Evolutionary conservation across 2,888 invertebrate genomes (phyloP).

Genomic region (Alloscopus bannaensis): DNA sequence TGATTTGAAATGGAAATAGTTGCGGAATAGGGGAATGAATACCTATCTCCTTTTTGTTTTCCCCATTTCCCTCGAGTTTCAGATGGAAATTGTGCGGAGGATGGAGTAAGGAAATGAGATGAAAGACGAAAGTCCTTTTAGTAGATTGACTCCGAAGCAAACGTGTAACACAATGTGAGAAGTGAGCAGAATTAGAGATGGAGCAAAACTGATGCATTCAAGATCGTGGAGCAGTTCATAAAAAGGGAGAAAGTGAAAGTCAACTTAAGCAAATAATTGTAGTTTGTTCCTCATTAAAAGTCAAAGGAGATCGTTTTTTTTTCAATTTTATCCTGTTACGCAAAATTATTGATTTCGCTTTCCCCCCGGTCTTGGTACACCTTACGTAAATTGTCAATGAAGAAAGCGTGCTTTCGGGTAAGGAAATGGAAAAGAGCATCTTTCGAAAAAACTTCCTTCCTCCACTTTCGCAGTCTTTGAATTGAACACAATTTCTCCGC

Average conservation of each 20-base stretch:
- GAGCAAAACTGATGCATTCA: constrained; percentile 29
- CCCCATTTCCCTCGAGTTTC: constrained; percentile 2
- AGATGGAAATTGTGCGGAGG: not conserved
- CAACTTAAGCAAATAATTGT: constrained; percentile 42
- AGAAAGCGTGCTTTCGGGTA: not conserved
- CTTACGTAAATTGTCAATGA: no score
- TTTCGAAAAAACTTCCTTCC: no score
- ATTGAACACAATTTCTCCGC: no score
- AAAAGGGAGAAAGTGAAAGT: constrained; percentile 5
- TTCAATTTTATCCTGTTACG: constrained; percentile 20
- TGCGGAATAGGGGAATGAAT: constrained; percentile 5
- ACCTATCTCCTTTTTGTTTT: constrained; percentile 2
- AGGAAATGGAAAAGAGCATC: constrained; percentile 1
- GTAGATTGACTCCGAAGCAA: constrained; percentile 21
- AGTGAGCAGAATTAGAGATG: constrained; percentile 27
- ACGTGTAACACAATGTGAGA: no score
- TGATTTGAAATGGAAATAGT: constrained; percentile 33
- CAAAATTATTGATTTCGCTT: constrained; percentile 32
- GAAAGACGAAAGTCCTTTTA: not conserved
- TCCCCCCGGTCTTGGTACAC: no score
- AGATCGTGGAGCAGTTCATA: not conserved
- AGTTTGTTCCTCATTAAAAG: constrained; percentile 35
- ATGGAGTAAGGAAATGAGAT: not conserved
- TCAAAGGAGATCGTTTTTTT: constrained; percentile 34
- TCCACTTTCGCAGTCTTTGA: no score